Evolutionary conservation across 1,140 invertebrate genomes (phyloP), one percentile per base, ranked within the genome.

Genomic region (Nixonia krombeini): DNA sequence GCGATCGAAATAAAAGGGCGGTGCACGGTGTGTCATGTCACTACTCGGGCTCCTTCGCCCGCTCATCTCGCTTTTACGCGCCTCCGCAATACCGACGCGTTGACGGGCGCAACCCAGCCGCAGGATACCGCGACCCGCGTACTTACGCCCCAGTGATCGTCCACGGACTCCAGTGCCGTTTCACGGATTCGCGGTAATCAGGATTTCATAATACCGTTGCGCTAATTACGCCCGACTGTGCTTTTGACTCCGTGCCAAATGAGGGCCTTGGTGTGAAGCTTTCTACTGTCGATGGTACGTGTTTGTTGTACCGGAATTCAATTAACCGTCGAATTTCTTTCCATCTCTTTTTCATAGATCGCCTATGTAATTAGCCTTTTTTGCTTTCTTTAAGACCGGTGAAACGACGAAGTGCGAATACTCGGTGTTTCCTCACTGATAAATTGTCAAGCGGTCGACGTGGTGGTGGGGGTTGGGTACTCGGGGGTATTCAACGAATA

Each of bases 1-100:
- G 29, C 47, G 56, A 66, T 66, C 55, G 63, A 66, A 65, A 55
- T 42, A 49, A 47, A 55, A 59, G 62, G 62, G 62, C 62, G 62
- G 47, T 50, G 63, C 49, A 53, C 46, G 51, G 7, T 37, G 12
- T 37, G 38, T 21, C 17, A 8, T 8, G 13, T 9, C 38, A 40
- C 38, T 18, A 2, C 4, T 9, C 25, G 25, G 29, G 18, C 7
- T 17, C 16, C 38, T 41, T 41, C 4, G 15, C 21, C 38, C 2
- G 16, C 15, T 37, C 12, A 37, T 37, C 35, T 47, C 41, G 46
- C 21, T 12, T 38, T 59, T 42, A 33, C 25, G 42, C 52, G 10
- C 35, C n/a, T n/a, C n/a, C n/a, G n/a, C n/a, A n/a, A n/a, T n/a
- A n/a, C n/a, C n/a, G n/a, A n/a, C n/a, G n/a, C n/a, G n/a, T n/a